A percentile compares a stretch with the other conserved stretches of the same genome.
phyloP scores from a whole-genome alignment of 2,797 vertebrate species.

The Halcyon chelicuti region DNA sequence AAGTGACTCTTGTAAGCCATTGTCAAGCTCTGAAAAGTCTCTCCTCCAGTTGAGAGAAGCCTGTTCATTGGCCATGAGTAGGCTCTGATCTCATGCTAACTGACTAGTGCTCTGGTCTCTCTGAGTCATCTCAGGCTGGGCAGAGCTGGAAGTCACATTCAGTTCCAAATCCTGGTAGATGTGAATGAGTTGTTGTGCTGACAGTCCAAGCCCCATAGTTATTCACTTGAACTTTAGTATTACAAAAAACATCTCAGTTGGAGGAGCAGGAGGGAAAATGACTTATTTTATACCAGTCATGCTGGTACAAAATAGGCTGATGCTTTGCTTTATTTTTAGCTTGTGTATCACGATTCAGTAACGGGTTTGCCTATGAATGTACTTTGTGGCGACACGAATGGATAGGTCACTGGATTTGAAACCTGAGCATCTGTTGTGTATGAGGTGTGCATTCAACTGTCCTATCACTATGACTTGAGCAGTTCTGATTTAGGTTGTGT shows the following conservation, averaged over 20 bases:
- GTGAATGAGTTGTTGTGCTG: not conserved
- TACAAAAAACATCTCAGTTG: not conserved
- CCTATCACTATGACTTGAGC: not conserved
- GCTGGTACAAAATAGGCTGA: not conserved
- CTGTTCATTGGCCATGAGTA: not conserved
- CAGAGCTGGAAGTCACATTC: conserved; percentile 31
- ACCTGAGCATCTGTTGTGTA: accelerated
- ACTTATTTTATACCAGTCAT: not conserved
- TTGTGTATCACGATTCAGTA: not conserved
- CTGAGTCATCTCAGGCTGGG: conserved; percentile 28
- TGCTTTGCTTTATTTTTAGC: not conserved
- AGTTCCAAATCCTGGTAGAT: not conserved
- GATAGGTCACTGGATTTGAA: not conserved
- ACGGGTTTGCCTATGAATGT: not conserved
- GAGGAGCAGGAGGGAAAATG: not conserved
- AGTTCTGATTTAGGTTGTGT: not conserved
- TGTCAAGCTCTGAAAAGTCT: not conserved
- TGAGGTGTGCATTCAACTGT: not conserved
- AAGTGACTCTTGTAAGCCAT: not conserved
- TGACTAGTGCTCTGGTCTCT: not conserved
- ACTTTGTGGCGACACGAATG: not conserved
- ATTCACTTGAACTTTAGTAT: not conserved
- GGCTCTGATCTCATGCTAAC: not conserved
- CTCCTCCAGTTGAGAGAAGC: not conserved
- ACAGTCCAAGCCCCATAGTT: not conserved